Evolutionary conservation across 2,113 vertebrate species (phyloP), one percentile per base, ranked within the genome.

Genomic region (Paralichthys olivaceus): DNA sequence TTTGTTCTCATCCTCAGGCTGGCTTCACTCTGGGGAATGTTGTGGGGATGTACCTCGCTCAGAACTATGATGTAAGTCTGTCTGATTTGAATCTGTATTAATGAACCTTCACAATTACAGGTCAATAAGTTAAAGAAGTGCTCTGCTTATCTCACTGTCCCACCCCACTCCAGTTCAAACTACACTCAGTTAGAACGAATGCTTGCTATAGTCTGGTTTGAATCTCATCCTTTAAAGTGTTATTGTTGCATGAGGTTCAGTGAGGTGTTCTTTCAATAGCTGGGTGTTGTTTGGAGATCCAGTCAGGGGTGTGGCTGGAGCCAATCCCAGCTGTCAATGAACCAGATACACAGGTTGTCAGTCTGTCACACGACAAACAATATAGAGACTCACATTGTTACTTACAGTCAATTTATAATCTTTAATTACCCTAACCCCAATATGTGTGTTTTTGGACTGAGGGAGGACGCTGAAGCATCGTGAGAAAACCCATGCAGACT

Each of bases 21-120:
- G 98, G 98, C 66, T 98, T 99, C 86, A 96, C 97, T 62, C 77
- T 99, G 73, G 98, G 98, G 17, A 99, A 99, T 57, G 92, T 99
- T 80, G 95, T 99, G 69, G 98, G 98, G 69, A 98, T 99, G 96
- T 99, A 97, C 90, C 90, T 99, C 77, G 98, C 98, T 49, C 98
- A 99, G 85, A 99, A 98, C 87, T 99, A 99, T 84, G 96, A 99
- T n/a, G 98, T 98, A 78, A 95, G 95, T 77, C 13, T 22, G 0
- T 28, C 45, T 4, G 15, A 28, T 11, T 15, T 12, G 0, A 0
- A 2, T 58, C 0, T 53, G 4, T 13, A 3, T 29, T 20, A 7
- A 14, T 6, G n/a, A n/a, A 40, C 2, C 0, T 53, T 15, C 2
- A 37, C 3, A 15, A 37, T 13, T 1, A 23, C 0, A 29, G 11